Conservation (phyloP, 2,113 vertebrate species). For the Campylorhamphus procurvoides region DNA sequence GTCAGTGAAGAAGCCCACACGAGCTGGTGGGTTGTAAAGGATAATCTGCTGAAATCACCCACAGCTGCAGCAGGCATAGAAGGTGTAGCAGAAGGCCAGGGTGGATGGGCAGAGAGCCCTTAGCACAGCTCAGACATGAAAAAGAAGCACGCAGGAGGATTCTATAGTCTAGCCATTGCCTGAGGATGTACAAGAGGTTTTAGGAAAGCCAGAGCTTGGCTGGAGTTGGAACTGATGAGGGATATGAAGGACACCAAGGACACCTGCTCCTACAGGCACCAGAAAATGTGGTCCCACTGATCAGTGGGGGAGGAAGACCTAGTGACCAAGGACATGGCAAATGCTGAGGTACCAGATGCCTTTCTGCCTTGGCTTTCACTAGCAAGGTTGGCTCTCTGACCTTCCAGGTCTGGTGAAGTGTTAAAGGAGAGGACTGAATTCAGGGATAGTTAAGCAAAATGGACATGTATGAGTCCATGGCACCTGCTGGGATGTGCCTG, state of each 20-base stretch:
- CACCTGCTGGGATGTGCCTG: background rate
- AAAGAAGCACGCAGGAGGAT: background rate
- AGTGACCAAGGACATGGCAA: background rate
- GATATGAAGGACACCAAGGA: background rate
- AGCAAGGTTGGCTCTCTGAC: background rate
- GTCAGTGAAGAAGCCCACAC: background rate
- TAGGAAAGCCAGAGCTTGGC: background rate
- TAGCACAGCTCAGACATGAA: background rate
- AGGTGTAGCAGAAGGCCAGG: background rate
- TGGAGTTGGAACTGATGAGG: background rate
- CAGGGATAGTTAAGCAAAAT: background rate
- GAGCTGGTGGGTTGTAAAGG: background rate
- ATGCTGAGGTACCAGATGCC: background rate
- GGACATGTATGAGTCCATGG: rapidly evolving
- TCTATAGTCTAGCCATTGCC: background rate
- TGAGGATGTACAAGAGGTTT: background rate
- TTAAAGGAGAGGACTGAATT: background rate
- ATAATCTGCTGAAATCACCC: background rate
- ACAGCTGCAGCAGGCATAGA: background rate
- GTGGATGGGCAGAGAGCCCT: background rate
- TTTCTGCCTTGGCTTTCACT: background rate
- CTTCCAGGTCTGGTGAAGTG: background rate
- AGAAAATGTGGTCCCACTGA: rapidly evolving
- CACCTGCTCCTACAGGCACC: background rate
- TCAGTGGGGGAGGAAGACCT: background rate